These are phyloP conservation scores for Leucoptera coffeella DNA, from an alignment of 2,888 invertebrate genomes.

Conservation along the genomic window DNA sequence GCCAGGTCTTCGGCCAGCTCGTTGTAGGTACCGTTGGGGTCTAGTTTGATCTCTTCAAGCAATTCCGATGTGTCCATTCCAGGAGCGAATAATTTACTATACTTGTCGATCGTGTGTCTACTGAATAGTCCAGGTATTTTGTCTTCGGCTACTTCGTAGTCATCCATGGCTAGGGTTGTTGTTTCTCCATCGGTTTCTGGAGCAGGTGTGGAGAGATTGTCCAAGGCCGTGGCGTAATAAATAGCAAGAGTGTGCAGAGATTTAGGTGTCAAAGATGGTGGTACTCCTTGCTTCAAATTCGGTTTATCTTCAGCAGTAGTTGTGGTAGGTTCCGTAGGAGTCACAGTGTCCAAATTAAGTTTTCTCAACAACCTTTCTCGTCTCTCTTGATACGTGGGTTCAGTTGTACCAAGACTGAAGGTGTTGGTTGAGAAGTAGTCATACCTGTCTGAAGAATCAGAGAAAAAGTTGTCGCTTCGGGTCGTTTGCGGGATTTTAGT, in stretches of 20 bases:
- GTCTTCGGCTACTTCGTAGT: conserved; percentile 33
- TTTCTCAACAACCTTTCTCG: conserved; percentile 65
- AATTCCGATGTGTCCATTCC: conserved; percentile 23
- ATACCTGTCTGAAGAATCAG: conserved; percentile 18
- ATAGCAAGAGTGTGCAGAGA: conserved; percentile 72
- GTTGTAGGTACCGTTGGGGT: conserved; percentile 33
- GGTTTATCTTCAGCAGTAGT: conserved; percentile 38
- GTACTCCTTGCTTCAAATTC: conserved; percentile 57
- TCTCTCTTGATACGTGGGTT: conserved; percentile 55
- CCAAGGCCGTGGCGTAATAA: conserved; percentile 70
- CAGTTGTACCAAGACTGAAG: conserved; percentile 17
- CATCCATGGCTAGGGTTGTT: conserved; percentile 22
- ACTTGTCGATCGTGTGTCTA: conserved; percentile 60
- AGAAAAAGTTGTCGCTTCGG: conserved; percentile 12
- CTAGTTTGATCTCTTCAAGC: conserved; percentile 30
- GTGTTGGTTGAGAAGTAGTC: conserved; percentile 16
- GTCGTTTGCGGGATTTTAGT: conserved; percentile 35
- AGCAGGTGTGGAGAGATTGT: conserved; percentile 35
- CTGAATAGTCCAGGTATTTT: conserved; percentile 59
- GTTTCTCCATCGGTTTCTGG: conserved; percentile 21
- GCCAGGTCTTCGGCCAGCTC: conserved; percentile 50
- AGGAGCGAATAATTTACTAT: conserved; percentile 36
- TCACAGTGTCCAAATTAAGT: conserved; percentile 46
- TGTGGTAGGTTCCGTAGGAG: conserved; percentile 34
- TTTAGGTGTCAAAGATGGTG: conserved; percentile 70